Conservation (phyloP, 2,888 invertebrate species). For the Drosophila maculinotata region DNA sequence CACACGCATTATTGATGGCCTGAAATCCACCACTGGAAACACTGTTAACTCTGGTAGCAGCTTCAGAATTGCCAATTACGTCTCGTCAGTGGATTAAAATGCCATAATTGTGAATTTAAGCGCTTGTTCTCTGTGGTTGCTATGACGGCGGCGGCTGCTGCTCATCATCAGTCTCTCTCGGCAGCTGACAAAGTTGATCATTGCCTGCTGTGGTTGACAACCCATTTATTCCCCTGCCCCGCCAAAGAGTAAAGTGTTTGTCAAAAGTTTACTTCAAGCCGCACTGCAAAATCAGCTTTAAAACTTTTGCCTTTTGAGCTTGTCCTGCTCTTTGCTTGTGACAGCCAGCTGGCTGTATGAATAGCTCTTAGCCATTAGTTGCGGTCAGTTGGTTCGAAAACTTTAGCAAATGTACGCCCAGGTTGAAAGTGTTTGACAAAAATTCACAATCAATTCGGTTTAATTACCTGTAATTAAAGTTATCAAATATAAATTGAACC, state of each 20-base stretch:
- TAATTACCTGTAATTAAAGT: constrained; percentile 58
- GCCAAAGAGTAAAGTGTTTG: constrained; percentile 48
- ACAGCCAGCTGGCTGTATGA: neutral
- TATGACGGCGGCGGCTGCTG: constrained; percentile 20
- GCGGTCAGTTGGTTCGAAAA: constrained; percentile 21
- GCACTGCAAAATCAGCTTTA: constrained; percentile 43
- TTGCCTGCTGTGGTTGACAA: constrained; percentile 26
- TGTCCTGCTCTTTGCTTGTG: constrained; percentile 6
- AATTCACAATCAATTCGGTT: constrained; percentile 54
- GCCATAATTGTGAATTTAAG: constrained; percentile 73
- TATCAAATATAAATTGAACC: constrained; percentile 22
- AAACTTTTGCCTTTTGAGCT: constrained; percentile 44
- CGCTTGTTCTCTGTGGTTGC: constrained; percentile 40
- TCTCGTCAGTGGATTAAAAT: constrained; percentile 68
- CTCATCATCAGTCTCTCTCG: constrained; percentile 40
- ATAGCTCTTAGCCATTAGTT: constrained; percentile 13
- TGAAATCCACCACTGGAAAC: constrained; percentile 27
- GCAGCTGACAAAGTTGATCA: constrained; percentile 58
- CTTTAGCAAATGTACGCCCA: constrained; percentile 2
- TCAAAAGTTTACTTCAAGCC: constrained; percentile 40
- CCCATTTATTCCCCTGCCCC: neutral
- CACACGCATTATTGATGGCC: constrained; percentile 45
- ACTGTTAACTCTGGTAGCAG: constrained; percentile 21
- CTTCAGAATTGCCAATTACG: constrained; percentile 60
- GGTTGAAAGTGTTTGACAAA: neutral